Percentiles rank a stretch among this genome's conserved stretches.
Evolutionary conservation across 1,140 invertebrate genomes (phyloP).

Genomic region (Thrips palmi): DNA sequence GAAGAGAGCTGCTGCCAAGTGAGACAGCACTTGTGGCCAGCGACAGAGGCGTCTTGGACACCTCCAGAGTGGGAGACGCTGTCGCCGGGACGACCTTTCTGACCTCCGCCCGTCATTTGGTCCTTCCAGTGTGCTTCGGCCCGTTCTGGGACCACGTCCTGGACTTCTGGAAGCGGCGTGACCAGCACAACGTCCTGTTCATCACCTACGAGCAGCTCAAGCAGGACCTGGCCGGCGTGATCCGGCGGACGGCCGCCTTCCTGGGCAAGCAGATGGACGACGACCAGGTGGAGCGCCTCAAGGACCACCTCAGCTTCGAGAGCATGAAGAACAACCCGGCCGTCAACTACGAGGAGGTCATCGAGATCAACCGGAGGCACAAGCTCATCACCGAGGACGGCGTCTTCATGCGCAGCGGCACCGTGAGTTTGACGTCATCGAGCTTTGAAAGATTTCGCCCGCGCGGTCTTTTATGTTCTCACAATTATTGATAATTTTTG

Average conservation of each 20-base stretch:
- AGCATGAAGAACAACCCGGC: slow-evolving; percentile 27
- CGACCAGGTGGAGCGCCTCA: slow-evolving; percentile 41
- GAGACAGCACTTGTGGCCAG: no score
- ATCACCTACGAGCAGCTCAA: slow-evolving; percentile 31
- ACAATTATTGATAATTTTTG: neutral
- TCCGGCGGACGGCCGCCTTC: slow-evolving; percentile 51
- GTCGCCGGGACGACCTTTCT: no score
- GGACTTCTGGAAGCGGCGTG: slow-evolving; percentile 23
- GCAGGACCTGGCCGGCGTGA: slow-evolving; percentile 35
- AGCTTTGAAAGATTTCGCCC: neutral
- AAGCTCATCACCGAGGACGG: slow-evolving; percentile 24
- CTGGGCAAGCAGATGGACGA: slow-evolving; percentile 42
- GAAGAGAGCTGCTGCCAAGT: no score
- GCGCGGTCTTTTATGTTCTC: neutral
- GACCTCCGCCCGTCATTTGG: no score
- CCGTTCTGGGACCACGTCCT: slow-evolving; percentile 21
- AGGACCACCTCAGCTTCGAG: slow-evolving; percentile 54
- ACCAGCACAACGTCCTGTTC: slow-evolving; percentile 28
- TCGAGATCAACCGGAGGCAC: slow-evolving; percentile 24
- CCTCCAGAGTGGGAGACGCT: no score
- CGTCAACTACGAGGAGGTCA: slow-evolving; percentile 18
- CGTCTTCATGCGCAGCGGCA: slow-evolving; percentile 38
- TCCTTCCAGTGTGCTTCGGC: slow-evolving; percentile 17
- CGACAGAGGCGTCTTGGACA: no score
- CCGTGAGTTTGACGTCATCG: slow-evolving; percentile 27